Evolutionary conservation across 1,140 invertebrate species (phyloP), one percentile per base, ranked within the genome.

Genomic region (Drosophila micromelanica): DNA sequence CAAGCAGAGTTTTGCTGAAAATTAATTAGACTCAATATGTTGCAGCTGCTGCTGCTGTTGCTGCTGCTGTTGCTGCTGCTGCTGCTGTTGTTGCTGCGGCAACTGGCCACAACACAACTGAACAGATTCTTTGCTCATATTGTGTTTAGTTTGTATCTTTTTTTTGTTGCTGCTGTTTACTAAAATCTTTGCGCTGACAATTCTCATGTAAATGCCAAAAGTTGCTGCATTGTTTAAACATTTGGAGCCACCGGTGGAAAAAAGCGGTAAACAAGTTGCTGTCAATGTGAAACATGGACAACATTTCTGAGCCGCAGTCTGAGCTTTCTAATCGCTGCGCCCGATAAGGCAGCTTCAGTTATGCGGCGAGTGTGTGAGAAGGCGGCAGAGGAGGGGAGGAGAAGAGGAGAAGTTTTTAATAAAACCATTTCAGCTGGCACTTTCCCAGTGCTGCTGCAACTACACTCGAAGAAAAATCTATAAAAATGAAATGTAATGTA

Each of bases 201-300:
- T 89, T 87, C 84, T 87, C 82, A 89, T 87, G 82, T 89, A 89
- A 87, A 87, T 87, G 82, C 76, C 84, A 87, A 87, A 87, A 90
- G 80, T 87, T 89, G 72, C 46, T 62, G 73, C 81, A 87, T 86
- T 86, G 82, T 86, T 78, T 48, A 57, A 67, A 57, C 49, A 51
- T 51, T 35, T 13, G 20, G 38, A 15, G 56, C 13, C 11, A 35
- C 20, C 20, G 55, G 55, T 46, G n/a, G n/a, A 15, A 15, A 30
- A 51, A 57, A 86, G 78, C 82, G 82, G 75, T 82, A 73, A 87
- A 89, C 79, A 89, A 89, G 84, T 84, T 87, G 78, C 72, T 86
- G 82, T 86, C 81, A 86, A 76, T 84, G 75, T 72, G 20, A 68
- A 82, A 75, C 78, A 87, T 75, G 55, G 55, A 65, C 73, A 82